Evolutionary conservation across 1,140 invertebrate species (phyloP).

Genomic region (Prorops nasuta): DNA sequence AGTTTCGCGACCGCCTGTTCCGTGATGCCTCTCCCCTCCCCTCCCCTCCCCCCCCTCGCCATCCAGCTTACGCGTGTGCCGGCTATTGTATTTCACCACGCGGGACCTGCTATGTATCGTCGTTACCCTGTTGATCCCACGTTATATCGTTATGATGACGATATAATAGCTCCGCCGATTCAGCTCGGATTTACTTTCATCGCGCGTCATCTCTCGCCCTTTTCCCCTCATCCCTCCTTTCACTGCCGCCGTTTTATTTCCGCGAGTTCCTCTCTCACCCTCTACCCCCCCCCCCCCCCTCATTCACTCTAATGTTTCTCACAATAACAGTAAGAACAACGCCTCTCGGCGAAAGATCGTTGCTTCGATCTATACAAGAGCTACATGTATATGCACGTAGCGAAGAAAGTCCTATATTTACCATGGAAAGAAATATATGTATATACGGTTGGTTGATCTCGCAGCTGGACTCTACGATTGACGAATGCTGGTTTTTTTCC

Average conservation of each 20-base stretch:
- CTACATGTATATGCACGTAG: too few species aligned
- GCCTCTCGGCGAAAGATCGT: too few species aligned
- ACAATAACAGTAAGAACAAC: too few species aligned
- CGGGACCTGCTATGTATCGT: slow-evolving; percentile 28
- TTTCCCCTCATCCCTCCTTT: neutral
- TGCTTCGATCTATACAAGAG: too few species aligned
- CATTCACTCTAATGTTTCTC: neutral
- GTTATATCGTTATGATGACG: slow-evolving; percentile 56
- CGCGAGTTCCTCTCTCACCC: neutral
- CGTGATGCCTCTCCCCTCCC: neutral
- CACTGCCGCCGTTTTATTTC: neutral
- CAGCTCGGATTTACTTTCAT: slow-evolving; percentile 41
- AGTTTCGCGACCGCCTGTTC: slow-evolving; percentile 23
- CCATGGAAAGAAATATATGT: too few species aligned
- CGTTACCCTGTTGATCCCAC: slow-evolving; percentile 55
- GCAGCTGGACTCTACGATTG: too few species aligned
- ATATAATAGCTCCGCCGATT: slow-evolving; percentile 47
- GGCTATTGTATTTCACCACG: slow-evolving; percentile 47
- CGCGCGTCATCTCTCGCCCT: slow-evolving; percentile 7
- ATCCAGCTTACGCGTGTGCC: slow-evolving; percentile 19
- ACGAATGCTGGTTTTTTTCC: too few species aligned
- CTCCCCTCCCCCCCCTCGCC: too few species aligned
- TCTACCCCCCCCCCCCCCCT: neutral
- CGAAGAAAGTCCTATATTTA: too few species aligned
- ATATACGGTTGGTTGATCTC: too few species aligned